These are phyloP conservation scores for Lumbricus terrestris DNA, from an alignment of 2,888 invertebrate genomes.

Conservation along the genomic window DNA sequence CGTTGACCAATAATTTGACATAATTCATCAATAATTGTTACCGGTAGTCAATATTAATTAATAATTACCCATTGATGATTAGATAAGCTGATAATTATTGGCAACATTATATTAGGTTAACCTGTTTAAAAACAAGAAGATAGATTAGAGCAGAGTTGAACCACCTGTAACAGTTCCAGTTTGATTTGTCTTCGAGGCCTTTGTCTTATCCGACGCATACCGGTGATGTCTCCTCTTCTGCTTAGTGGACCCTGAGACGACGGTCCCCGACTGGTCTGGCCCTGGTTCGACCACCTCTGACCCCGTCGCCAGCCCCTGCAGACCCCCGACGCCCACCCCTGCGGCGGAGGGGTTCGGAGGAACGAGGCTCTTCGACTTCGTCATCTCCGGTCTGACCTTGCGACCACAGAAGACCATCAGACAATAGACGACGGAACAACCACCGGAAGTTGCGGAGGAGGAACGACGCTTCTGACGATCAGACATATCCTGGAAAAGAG, in stretches of 20 bases:
- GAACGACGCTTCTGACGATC: not conserved
- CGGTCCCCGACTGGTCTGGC: not conserved
- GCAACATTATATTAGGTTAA: too few relatives aligned
- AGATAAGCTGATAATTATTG: too few relatives aligned
- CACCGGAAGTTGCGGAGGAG: not conserved
- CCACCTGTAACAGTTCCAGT: not conserved
- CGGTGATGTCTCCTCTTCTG: not conserved
- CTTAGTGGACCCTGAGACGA: not conserved
- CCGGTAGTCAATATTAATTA: too few relatives aligned
- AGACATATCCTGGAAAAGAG: not conserved
- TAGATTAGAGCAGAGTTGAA: not conserved
- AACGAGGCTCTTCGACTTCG: not conserved
- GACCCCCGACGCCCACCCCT: too few relatives aligned
- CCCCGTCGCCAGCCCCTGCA: not conserved
- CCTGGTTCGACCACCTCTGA: not conserved
- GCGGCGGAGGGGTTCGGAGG: not conserved
- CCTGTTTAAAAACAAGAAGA: too few relatives aligned
- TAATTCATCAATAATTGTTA: too few relatives aligned
- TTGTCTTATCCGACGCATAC: not conserved
- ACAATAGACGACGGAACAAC: not conserved
- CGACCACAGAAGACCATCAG: conserved; percentile 3
- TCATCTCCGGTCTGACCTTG: not conserved
- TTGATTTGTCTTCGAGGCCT: not conserved
- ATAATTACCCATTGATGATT: too few relatives aligned
- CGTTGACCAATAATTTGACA: too few relatives aligned